Base-by-base conservation (phyloP, 92 coral and sea anemone genomes). In the Epizoanthus ramosus region DNA sequence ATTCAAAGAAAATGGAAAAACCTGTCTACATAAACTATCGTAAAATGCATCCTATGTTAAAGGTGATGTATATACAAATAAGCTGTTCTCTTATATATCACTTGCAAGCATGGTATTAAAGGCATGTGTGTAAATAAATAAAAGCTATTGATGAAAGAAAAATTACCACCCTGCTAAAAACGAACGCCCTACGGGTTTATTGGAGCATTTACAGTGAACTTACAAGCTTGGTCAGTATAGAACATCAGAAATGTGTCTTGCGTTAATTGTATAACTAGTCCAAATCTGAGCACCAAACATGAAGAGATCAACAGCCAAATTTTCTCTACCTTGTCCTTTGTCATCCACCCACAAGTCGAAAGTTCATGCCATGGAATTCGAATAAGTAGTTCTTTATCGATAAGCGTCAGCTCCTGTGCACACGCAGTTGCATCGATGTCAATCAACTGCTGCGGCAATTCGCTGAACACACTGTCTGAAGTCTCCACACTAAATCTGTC, bases 311-410 rank as follows among this genome's bases (percentile, higher is more conserved):
- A 24, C 9, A 18, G 7, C 45, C 18, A 52, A 33, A 37, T 24
- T 56, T 24, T 63, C 25, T 66, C 61, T 87, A 96, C 99, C 95
- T 96, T 96, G 54, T 96, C 97, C 73, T 96, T 96, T 10, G 99
- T 96, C 99, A 96, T 96, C 99, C 99, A 96, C 17, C 99, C 99
- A 63, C 99, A 96, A 57, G 95, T 96, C 15, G 98, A 90, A 63
- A 96, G 82, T 77, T 96, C 99, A 12, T 87, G 95, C 99, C 99
- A 96, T 4, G 97, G 93, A 79, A 96, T 94, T 63, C 98, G 86
- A 53, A 96, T 91, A 24, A 95, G 93, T 23, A 96, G 87, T 79
- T 93, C 99, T 83, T 96, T 96, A 87, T 96, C 99, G 63, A 96
- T 96, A 75, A 96, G 89, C 14, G 97, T 92, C 69, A 96, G 86